These are phyloP conservation scores for Meriones unguiculatus DNA, from an alignment of 2,113 vertebrate species.

Conservation along the genomic window DNA sequence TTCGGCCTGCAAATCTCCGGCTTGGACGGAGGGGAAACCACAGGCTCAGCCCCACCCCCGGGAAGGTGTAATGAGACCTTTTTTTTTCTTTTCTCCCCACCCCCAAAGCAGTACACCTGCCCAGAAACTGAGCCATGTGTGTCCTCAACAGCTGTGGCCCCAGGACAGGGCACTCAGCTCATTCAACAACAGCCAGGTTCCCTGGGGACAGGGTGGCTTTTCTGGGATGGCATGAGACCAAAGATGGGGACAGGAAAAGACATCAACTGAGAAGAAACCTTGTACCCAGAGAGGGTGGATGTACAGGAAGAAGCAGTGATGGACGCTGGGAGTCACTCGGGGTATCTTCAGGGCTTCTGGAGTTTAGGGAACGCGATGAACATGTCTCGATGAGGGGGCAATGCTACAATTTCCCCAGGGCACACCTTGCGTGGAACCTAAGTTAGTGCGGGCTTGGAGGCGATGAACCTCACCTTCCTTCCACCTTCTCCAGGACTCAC, in stretches of 20 bases:
- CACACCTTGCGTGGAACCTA: not conserved
- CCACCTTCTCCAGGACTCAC: not conserved
- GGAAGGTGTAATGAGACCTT: not conserved
- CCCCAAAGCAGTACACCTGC: constrained; percentile 60
- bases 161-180: not conserved
- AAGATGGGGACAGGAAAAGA: not conserved
- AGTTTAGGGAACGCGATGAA: not conserved
- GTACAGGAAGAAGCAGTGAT: not conserved
- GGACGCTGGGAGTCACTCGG: not conserved
- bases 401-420: not conserved
- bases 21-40: not conserved
- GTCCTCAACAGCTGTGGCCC: not conserved
- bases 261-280: not conserved
- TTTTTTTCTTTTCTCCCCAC: not conserved
- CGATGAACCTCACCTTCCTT: not conserved
- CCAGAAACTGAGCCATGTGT: not conserved
- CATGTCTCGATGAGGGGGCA: not conserved
- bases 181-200: not conserved
- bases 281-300: not conserved
- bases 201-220: not conserved
- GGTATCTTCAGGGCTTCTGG: not conserved
- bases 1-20: not conserved
- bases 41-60: not conserved
- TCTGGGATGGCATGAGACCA: not conserved
- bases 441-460: not conserved